These are phyloP conservation scores for Bombus pascuorum DNA, from an alignment of 1,140 invertebrate genomes.

Conservation along the genomic window DNA sequence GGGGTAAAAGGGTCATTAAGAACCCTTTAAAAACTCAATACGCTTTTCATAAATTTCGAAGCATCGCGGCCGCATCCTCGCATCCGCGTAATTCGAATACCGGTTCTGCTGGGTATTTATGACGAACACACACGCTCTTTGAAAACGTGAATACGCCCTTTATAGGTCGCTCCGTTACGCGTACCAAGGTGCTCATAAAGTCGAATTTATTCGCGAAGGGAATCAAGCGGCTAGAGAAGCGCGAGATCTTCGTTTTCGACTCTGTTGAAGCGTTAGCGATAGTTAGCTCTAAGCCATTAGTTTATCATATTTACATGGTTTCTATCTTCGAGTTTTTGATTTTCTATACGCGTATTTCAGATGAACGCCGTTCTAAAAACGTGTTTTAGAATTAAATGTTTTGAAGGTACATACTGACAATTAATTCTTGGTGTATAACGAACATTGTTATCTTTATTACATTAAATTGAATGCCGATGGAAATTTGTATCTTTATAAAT, in stretches of 20 bases:
- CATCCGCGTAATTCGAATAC: slow-evolving; percentile 11
- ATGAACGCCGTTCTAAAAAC: too few species aligned
- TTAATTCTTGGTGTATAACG: too few species aligned
- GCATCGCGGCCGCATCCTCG: not conserved
- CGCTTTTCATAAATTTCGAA: slow-evolving; percentile 28
- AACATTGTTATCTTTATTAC: too few species aligned
- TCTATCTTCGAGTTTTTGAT: not conserved
- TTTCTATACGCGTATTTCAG: not conserved
- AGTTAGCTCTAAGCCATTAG: not conserved
- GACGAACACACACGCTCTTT: slow-evolving; percentile 17
- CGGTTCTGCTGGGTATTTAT: slow-evolving; percentile 11
- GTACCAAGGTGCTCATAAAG: slow-evolving; percentile 9
- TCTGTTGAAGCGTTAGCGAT: not conserved
- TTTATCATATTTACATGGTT: not conserved
- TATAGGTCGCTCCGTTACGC: slow-evolving; percentile 1
- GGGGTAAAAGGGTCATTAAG: slow-evolving; percentile 4
- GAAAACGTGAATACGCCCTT: slow-evolving; percentile 35
- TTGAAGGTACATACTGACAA: too few species aligned
- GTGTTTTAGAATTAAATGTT: too few species aligned
- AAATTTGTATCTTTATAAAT: too few species aligned
- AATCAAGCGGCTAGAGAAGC: not conserved
- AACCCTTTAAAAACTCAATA: slow-evolving; percentile 22
- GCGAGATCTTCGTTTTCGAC: not conserved
- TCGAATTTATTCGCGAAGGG: slow-evolving; percentile 20
- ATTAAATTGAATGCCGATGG: too few species aligned